Evolutionary conservation across 1,140 invertebrate genomes (phyloP), one percentile per base, ranked within the genome.

Genomic region (Drosophila navojoa): DNA sequence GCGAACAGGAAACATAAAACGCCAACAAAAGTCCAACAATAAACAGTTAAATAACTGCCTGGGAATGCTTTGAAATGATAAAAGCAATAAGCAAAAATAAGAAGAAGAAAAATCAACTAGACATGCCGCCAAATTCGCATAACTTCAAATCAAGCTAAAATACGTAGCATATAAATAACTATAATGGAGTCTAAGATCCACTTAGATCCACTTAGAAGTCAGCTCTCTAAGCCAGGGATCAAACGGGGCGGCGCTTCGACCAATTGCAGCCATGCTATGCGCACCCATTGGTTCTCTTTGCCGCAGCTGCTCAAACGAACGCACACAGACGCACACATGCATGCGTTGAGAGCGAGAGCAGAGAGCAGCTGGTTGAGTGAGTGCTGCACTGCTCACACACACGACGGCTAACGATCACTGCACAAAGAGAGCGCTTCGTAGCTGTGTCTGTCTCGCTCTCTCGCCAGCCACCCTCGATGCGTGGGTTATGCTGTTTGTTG

Each of bases 181-280:
- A 54, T 53, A 71, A 67, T 71, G 68, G 57, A 44, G 53, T 57
- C 32, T 10, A 22, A 58, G 45, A 54, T 71, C 79, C 75, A 75
- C 55, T 59, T 44, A 40, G 61, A 71, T 62, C 58, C 58, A 40
- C 22, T 62, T 45, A 61, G 61, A 49, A 78, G 53, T 11, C 44
- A 52, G 25, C 57, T 32, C 42, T 16, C 10, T 29, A n/a, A 11
- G 15, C 13, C 27, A 11, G 22, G 25, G 71, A 57, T 59, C 45
- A 38, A 75, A 40, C 29, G 52, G 50, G 82, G 82, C 84, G 82
- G 84, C 71, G 82, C 79, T 59, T 77, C 50, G 4, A 35, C 6
- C 76, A 87, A 89, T 69, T 82, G 79, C 82, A 87, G 82, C 84
- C 82, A 86, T 86, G 69, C 79, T 75, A 66, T 53, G 70, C 49